Evolutionary conservation across 1,140 invertebrate species (phyloP).

Genomic region (Dolichoris vasculosae): DNA sequence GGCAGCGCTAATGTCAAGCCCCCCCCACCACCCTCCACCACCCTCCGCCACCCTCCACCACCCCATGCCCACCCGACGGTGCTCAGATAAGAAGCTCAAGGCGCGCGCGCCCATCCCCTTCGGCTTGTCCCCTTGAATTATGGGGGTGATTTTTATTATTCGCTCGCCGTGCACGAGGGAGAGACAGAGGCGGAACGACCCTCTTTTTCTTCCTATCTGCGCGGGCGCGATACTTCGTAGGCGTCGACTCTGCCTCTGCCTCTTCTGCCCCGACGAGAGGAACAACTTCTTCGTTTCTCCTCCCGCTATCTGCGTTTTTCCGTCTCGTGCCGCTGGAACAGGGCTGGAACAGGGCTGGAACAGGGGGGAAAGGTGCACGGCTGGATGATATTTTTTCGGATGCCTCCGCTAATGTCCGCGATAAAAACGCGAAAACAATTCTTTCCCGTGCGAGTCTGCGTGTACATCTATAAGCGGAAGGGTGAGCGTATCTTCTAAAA

Average conservation of each 20-base stretch:
- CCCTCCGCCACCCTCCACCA: slow-evolving; percentile 68
- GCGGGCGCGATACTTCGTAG: slow-evolving; percentile 57
- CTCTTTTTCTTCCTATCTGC: slow-evolving; percentile 51
- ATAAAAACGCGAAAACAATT: slow-evolving; percentile 55
- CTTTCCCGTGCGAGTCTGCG: slow-evolving; percentile 2
- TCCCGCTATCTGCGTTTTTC: slow-evolving; percentile 29
- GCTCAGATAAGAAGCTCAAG: slow-evolving; percentile 71
- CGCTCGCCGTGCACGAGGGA: slow-evolving; percentile 53
- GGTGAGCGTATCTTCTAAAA: slow-evolving; percentile 25
- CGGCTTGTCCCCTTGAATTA: slow-evolving; percentile 70
- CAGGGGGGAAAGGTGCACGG: too few species aligned
- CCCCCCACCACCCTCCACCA: slow-evolving; percentile 62
- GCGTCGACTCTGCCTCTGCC: slow-evolving; percentile 56
- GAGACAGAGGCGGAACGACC: slow-evolving; percentile 52
- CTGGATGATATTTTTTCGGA: slow-evolving; percentile 46
- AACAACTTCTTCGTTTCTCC: slow-evolving; percentile 31
- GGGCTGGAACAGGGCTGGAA: neutral
- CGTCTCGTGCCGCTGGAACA: neutral
- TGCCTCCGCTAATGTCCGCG: slow-evolving; percentile 43
- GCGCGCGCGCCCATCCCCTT: slow-evolving; percentile 60
- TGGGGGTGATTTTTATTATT: slow-evolving; percentile 74
- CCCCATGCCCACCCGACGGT: neutral
- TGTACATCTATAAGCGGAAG: neutral
- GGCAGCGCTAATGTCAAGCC: slow-evolving; percentile 58
- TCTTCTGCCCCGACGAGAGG: slow-evolving; percentile 55